A percentile compares a stretch with the other conserved stretches of the same genome.
These are phyloP conservation scores for Nyleta sp. DNA, from an alignment of 2,888 invertebrate species.

Conservation along the genomic window DNA sequence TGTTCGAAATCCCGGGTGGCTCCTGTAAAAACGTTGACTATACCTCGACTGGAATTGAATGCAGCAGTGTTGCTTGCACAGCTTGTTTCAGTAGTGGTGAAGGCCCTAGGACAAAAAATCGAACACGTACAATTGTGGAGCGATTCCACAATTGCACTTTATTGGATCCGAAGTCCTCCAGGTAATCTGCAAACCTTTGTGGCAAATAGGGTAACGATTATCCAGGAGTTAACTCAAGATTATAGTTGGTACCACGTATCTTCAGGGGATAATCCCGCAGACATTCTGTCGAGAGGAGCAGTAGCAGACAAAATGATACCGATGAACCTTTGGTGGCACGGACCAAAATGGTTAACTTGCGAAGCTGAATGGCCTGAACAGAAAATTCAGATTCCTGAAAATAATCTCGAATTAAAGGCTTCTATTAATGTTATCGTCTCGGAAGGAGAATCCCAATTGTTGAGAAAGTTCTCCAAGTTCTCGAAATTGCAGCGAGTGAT, in stretches of 20 bases:
- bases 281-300: slow-evolving; percentile 5
- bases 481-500: slow-evolving; percentile 12
- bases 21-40: neutral
- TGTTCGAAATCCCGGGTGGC: slow-evolving; percentile 15
- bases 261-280: slow-evolving; percentile 13
- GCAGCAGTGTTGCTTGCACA: neutral
- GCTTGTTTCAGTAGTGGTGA: neutral
- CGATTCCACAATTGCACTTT: slow-evolving; percentile 5
- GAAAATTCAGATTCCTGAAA: neutral
- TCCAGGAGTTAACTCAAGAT: slow-evolving; percentile 1
- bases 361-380: neutral
- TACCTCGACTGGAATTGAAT: slow-evolving; percentile 7
- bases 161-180: slow-evolving; percentile 5
- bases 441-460: neutral
- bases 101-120: neutral
- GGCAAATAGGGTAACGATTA: slow-evolving; percentile 6
- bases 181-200: slow-evolving; percentile 23
- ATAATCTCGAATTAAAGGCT: slow-evolving; percentile 1
- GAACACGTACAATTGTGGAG: slow-evolving; percentile 6
- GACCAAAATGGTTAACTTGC: neutral
- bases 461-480: neutral
- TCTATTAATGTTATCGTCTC: neutral
- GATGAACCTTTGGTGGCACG: slow-evolving; percentile 2
- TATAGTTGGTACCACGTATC: slow-evolving; percentile 19
- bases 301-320: neutral